Conservation (phyloP, 2,797 vertebrate genomes). For the Hoplostethus mediterraneus region DNA sequence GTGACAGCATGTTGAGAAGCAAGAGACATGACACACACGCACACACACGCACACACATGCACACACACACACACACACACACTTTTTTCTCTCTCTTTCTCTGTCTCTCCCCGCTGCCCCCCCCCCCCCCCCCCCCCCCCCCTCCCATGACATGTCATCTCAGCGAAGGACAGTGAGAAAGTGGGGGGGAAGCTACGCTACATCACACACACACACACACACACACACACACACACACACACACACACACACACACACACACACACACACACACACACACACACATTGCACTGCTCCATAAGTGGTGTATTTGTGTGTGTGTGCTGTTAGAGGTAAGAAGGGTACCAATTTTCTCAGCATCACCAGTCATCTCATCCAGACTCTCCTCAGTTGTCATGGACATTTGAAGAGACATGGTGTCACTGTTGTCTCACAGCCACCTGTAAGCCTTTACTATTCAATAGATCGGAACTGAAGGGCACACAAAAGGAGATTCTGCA, state of each 20-base stretch:
- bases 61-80: conserved; percentile 76
- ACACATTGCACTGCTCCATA: too few relatives aligned
- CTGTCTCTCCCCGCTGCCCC: conserved; percentile 23
- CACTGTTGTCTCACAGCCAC: conserved; percentile 13
- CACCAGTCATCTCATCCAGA: conserved; percentile 21
- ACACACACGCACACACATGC: conserved; percentile 77
- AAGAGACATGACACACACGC: conserved; percentile 91
- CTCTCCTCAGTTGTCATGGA: conserved; percentile 6
- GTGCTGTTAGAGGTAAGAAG: background rate
- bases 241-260: too few relatives aligned
- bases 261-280: too few relatives aligned
- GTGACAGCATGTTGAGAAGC: conserved; percentile 96
- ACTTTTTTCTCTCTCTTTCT: conserved; percentile 18
- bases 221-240: too few relatives aligned
- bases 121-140: conserved; percentile 10
- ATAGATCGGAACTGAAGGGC: too few relatives aligned
- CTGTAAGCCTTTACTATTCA: background rate
- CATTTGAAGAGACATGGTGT: conserved; percentile 35
- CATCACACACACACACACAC: too few relatives aligned
- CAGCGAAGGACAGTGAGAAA: conserved; percentile 58
- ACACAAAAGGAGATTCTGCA: too few relatives aligned
- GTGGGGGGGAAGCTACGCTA: too few relatives aligned
- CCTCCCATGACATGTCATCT: conserved; percentile 65
- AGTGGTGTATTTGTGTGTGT: background rate
- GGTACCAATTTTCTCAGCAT: conserved; percentile 38